Base-by-base conservation (phyloP, 30 jellyfish, hydroid and myxozoan species). In the Catostylus mosaicus region DNA sequence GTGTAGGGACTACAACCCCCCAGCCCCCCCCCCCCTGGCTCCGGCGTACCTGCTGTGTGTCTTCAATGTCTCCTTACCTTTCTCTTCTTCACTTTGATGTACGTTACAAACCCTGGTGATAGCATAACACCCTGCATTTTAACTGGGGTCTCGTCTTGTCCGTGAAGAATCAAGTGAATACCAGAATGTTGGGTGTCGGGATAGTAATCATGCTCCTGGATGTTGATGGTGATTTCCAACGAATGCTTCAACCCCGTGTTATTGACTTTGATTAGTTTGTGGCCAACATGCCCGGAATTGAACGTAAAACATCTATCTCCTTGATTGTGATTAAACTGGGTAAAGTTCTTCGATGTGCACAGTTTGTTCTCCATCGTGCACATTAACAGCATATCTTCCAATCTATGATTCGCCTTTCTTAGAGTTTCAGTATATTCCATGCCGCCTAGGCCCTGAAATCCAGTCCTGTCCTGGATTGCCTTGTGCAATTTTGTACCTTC, bases 141-240 rank as follows among this genome's bases (percentile, higher is more conserved):
- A 24, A 91, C 96, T 6, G 98, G 98, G 6, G 98, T 91, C 75
- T 91, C 98, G 19, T 79, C 93, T 51, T 86, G 96, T 24, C 96
- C 96, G 36, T 91, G 98, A 27, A 91, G 72, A 50, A 91, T 91
- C 86, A 91, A 67, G 51, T 85, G 96, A 16, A 91, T 61, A 7
- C 97, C 97, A 3, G 96, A 72, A 27, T 89, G 89, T 6, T 19
- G 51, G 3, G 95, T 75, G 62, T 94, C 97, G 2, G 33, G 70
- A 67, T 74, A 88, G 43, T 94, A 88, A 64, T 94, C 99, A 72
- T 76, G 84, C 47, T 88, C 96, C 61, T 94, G 89, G 24, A 88
- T 62, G 47, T 94, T 70, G 20, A 94, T 47, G 0, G 70, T 52
- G 47, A 94, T 16, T 51, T 75, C 87, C 46, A 93, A 46, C 29